Conservation (phyloP, 2,888 invertebrate species). For the Rosalia funebris region DNA sequence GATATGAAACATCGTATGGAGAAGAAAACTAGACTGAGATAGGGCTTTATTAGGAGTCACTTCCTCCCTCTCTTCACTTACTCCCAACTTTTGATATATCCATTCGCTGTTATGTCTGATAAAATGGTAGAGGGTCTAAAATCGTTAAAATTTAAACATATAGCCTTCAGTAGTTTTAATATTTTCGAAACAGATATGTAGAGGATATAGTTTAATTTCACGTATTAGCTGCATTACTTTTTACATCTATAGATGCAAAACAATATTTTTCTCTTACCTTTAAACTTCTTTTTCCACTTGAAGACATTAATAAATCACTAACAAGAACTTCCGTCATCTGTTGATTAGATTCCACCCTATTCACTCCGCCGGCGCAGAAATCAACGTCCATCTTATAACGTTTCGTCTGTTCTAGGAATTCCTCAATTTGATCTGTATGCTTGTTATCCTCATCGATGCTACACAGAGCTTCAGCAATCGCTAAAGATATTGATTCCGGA, state of each 20-base stretch:
- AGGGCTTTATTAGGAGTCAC: constrained; percentile 56
- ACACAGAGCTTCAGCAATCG: constrained; percentile 81
- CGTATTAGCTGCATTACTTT: no score
- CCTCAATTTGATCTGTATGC: constrained; percentile 78
- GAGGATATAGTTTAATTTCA: no score
- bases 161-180: no score
- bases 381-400: constrained; percentile 60
- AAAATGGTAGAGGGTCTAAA: constrained; percentile 76
- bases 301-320: constrained; percentile 72
- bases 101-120: constrained; percentile 75
- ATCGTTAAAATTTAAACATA: no score
- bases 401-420: constrained; percentile 69
- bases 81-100: constrained; percentile 71
- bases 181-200: no score
- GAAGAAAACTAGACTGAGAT: constrained; percentile 66
- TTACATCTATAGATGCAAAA: no score
- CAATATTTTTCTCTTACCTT: no score
- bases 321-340: constrained; percentile 68
- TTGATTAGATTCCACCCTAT: constrained; percentile 64
- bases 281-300: constrained; percentile 68
- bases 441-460: constrained; percentile 83
- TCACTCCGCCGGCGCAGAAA: constrained; percentile 55
- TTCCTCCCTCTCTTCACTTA: constrained; percentile 59
- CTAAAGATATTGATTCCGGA: constrained; percentile 70
- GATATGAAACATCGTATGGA: constrained; percentile 84